Evolutionary conservation across 2,888 invertebrate species (phyloP).

Genomic region (Xylophagus ater): DNA sequence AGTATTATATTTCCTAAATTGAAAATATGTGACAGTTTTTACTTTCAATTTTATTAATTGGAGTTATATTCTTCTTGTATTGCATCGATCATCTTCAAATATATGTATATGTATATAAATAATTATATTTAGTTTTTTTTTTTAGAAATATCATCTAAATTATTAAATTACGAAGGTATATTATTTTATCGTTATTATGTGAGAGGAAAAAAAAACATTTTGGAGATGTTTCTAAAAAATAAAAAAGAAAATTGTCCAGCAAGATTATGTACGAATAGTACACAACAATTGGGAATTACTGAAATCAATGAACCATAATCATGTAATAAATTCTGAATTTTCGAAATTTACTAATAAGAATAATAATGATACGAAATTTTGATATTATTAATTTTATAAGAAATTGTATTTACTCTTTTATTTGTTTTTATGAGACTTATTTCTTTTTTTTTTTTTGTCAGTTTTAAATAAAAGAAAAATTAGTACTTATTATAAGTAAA

Average conservation of each 20-base stretch:
- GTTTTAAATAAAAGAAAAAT: neutral
- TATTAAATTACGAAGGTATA: constrained; percentile 12
- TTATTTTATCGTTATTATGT: constrained; percentile 15
- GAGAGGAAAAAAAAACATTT: constrained; percentile 8
- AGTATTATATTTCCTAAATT: too few species aligned
- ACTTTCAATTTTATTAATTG: neutral
- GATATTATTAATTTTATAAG: too few species aligned
- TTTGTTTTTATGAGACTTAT: too few species aligned
- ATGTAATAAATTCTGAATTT: constrained; percentile 2
- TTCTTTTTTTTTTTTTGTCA: constrained; percentile 1
- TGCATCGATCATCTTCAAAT: too few species aligned
- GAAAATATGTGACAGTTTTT: too few species aligned
- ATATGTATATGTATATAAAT: too few species aligned
- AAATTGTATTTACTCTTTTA: too few species aligned
- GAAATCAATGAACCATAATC: constrained; percentile 15
- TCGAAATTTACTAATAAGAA: too few species aligned
- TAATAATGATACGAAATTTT: too few species aligned
- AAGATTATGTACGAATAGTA: constrained; percentile 9
- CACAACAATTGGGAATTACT: constrained; percentile 3
- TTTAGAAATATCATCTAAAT: constrained; percentile 5
- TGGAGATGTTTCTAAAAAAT: constrained; percentile 15
- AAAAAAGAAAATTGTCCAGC: constrained; percentile 13
- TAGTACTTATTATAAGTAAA: neutral
- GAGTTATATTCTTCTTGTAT: neutral
- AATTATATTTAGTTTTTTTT: constrained; percentile 1